These are phyloP conservation scores for Sialia sialis DNA, from an alignment of 2,113 vertebrate genomes.

Conservation along the genomic window DNA sequence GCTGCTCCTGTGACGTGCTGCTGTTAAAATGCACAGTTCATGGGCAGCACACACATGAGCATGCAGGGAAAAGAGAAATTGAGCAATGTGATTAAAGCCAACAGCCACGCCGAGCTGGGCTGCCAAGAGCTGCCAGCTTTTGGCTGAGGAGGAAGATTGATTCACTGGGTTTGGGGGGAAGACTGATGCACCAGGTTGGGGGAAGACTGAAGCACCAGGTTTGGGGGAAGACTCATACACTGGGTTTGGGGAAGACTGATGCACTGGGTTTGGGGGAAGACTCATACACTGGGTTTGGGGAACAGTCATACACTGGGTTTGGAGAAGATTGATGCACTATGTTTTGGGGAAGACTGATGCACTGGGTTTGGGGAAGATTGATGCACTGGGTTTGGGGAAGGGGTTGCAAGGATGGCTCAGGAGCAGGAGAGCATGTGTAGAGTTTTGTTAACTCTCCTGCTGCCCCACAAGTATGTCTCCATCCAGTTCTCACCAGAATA, in stretches of 20 bases:
- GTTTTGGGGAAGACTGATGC: no score
- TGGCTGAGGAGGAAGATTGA: neutral
- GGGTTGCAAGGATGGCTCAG: neutral
- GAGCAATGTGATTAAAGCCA: conserved; percentile 18
- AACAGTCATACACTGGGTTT: neutral
- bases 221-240: neutral
- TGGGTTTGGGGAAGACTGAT: neutral
- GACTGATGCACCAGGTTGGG: no score
- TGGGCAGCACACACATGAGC: neutral
- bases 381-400: neutral
- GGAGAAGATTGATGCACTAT: neutral
- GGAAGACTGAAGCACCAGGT: no score
- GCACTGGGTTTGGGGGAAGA: no score
- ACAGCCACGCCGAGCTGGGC: accelerated
- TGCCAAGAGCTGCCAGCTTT: neutral
- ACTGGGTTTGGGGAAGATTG: no score
- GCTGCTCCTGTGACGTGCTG: neutral
- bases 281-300: neutral
- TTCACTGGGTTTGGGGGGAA: no score
- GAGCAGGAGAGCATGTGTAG: neutral
- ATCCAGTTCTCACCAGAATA: neutral
- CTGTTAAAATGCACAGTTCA: conserved; percentile 21
- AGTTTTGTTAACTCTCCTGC: neutral
- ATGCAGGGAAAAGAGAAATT: conserved; percentile 7
- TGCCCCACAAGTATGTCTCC: neutral